Evolutionary conservation across 30 jellyfish, hydroid and myxozoan species (phyloP).

Genomic region (Nemopilema nomurai): DNA sequence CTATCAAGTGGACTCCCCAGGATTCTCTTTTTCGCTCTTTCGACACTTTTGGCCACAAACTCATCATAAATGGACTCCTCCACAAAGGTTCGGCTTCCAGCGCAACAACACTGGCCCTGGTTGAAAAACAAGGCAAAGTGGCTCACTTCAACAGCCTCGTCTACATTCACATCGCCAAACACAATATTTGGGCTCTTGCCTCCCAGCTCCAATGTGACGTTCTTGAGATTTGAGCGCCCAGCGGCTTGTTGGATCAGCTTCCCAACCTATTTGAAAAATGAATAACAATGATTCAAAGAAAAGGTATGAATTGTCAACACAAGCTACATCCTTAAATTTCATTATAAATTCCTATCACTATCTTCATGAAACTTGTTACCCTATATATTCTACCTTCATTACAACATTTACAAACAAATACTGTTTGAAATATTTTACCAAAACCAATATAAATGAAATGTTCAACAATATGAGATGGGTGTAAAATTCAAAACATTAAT

Average conservation of each 20-base stretch:
- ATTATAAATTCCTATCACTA: no score
- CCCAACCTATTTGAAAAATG: slow-evolving; percentile 61
- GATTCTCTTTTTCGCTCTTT: slow-evolving; percentile 61
- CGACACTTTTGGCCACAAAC: slow-evolving; percentile 75
- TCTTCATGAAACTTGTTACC: no score
- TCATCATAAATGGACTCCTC: slow-evolving; percentile 92
- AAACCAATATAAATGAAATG: no score
- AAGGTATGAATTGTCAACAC: no score
- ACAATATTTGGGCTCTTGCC: slow-evolving; percentile 73
- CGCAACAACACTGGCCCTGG: slow-evolving; percentile 96
- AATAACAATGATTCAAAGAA: background rate
- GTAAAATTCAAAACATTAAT: no score
- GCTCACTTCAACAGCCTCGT: slow-evolving; percentile 78
- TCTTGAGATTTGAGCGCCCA: slow-evolving; percentile 76
- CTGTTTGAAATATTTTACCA: no score
- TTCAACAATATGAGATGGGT: no score
- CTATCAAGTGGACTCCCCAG: slow-evolving; percentile 87
- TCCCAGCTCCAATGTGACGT: slow-evolving; percentile 73
- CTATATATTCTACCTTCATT: no score
- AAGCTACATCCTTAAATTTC: no score
- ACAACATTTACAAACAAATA: no score
- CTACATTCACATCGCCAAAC: slow-evolving; percentile 75
- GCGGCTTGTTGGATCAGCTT: slow-evolving; percentile 84
- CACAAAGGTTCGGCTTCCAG: slow-evolving; percentile 90
- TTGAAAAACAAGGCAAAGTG: slow-evolving; percentile 90